phyloP scores from a whole-genome alignment of 2,797 vertebrate species.

The Tenualosa ilisha region DNA sequence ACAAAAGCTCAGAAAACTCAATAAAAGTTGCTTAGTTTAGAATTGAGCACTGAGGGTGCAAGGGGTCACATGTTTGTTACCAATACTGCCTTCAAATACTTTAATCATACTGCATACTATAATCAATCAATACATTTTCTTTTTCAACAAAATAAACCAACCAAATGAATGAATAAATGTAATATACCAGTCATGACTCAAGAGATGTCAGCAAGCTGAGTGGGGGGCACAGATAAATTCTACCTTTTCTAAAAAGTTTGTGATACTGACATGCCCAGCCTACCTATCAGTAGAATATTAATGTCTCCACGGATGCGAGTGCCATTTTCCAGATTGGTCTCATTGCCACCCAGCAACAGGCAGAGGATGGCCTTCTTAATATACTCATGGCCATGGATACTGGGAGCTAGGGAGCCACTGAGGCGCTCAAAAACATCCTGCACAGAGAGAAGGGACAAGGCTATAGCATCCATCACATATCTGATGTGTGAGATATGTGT shows the following conservation, averaged over 20 bases:
- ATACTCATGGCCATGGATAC: constrained; percentile 74
- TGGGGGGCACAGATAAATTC: background rate
- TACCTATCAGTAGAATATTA: constrained; percentile 84
- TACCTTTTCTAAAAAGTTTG: background rate
- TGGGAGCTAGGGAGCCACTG: constrained; percentile 77
- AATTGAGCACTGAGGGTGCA: no score
- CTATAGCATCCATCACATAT: background rate
- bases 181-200: no score
- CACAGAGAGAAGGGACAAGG: constrained; percentile 21
- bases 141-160: no score
- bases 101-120: no score
- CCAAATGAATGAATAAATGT: no score
- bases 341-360: constrained; percentile 75
- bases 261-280: constrained; percentile 33
- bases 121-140: no score
- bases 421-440: constrained; percentile 82
- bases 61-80: no score
- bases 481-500: no score
- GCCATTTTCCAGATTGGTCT: constrained; percentile 76
- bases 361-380: constrained; percentile 83
- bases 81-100: no score
- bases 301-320: constrained; percentile 79
- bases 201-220: background rate
- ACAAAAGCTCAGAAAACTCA: background rate
- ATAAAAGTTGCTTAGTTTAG: no score